Percentiles rank a stretch among this genome's conserved stretches.
These are phyloP conservation scores for Tipula lateralis DNA, from an alignment of 2,888 invertebrate species.

Conservation along the genomic window DNA sequence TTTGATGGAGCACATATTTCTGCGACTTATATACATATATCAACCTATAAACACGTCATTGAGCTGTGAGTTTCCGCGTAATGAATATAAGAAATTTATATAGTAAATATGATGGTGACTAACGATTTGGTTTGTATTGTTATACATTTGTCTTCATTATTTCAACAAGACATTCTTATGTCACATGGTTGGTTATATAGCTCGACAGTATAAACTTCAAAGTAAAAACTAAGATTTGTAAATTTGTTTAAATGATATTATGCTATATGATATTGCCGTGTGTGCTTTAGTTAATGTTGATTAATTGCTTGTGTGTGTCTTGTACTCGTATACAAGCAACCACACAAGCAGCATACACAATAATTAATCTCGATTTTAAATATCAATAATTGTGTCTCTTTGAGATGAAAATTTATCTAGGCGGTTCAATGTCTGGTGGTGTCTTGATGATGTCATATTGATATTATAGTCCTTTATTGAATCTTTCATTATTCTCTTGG, in stretches of 20 bases:
- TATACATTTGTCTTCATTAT: slow-evolving; percentile 1
- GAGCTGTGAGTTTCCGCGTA: background rate
- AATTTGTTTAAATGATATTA: background rate
- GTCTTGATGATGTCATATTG: too few relatives aligned
- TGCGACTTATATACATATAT: background rate
- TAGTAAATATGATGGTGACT: background rate
- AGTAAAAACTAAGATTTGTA: background rate
- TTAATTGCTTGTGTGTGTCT: background rate
- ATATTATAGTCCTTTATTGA: too few relatives aligned
- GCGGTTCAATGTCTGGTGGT: too few relatives aligned
- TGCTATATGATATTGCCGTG: background rate
- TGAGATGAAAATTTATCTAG: too few relatives aligned
- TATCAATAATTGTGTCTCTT: too few relatives aligned
- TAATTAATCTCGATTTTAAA: too few relatives aligned
- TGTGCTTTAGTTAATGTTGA: background rate
- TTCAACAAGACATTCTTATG: background rate
- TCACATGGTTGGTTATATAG: background rate
- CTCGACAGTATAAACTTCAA: background rate
- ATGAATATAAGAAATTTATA: background rate
- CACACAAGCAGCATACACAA: too few relatives aligned
- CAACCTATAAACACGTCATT: background rate
- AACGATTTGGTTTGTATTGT: background rate
- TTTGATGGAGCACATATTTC: background rate
- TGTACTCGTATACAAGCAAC: too few relatives aligned
- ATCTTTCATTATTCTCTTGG: too few relatives aligned